Evolutionary conservation across 2,113 vertebrate genomes (phyloP).

Genomic region (Carassius gibelio): DNA sequence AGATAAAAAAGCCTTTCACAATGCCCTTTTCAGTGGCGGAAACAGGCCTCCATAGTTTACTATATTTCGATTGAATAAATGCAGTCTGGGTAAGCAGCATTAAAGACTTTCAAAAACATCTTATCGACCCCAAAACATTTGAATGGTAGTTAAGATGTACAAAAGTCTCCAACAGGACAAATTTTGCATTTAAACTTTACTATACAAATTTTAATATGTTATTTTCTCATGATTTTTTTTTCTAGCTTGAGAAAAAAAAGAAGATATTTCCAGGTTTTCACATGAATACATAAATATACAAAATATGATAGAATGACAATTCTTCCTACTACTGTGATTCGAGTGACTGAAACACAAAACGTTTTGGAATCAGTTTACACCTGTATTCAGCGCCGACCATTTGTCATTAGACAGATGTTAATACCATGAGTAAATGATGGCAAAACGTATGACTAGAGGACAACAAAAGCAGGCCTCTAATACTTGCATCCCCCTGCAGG

Average conservation of each 20-base stretch:
- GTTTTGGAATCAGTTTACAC: neutral
- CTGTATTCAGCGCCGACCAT: neutral
- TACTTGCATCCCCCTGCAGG: neutral
- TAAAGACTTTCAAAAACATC: neutral
- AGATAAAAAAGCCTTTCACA: too few relatives aligned
- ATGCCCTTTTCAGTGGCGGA: neutral
- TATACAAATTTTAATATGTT: neutral
- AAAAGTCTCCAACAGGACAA: neutral
- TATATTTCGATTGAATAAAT: neutral
- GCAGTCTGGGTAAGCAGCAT: neutral
- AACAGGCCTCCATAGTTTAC: too few relatives aligned
- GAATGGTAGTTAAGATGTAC: neutral
- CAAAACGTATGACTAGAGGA: neutral
- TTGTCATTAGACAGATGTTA: neutral
- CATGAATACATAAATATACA: neutral
- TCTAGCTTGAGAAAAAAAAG: too few relatives aligned
- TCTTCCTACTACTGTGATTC: neutral
- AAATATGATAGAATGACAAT: neutral
- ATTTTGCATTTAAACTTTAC: neutral
- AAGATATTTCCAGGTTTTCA: neutral
- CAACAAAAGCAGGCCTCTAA: neutral
- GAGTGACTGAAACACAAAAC: neutral
- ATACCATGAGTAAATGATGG: neutral
- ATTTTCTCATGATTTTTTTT: neutral
- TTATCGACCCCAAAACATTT: neutral